Percentiles rank a stretch among this genome's conserved stretches.
phyloP scores from a whole-genome alignment of 2,888 invertebrate species.

The Sialis lutaria region DNA sequence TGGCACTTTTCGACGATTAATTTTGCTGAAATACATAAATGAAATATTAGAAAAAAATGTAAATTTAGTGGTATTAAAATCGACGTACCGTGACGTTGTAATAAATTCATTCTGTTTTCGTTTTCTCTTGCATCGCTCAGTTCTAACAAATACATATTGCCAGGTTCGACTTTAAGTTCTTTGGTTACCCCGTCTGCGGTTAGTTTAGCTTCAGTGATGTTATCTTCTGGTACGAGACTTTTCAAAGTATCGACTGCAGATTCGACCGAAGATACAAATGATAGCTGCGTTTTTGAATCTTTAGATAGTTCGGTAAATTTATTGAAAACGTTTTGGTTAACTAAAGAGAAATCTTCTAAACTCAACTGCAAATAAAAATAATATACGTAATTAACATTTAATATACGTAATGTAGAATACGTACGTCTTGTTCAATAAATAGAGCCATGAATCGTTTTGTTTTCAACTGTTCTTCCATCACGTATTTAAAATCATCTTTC shows the following conservation, averaged over 20 bases:
- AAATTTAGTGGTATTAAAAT: neutral
- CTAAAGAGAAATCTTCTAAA: conserved; percentile 28
- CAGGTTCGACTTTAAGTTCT: conserved; percentile 21
- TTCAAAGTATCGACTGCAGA: conserved; percentile 36
- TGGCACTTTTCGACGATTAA: conserved; percentile 35
- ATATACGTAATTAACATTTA: no score
- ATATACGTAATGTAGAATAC: no score
- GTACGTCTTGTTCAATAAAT: conserved; percentile 32
- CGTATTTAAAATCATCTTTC: conserved; percentile 21
- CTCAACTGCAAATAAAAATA: conserved; percentile 21
- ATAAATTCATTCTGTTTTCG: conserved; percentile 33
- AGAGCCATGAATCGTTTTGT: conserved; percentile 25
- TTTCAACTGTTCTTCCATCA: conserved; percentile 15
- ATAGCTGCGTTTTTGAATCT: conserved; percentile 15
- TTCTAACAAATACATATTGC: conserved; percentile 33
- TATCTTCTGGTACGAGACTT: conserved; percentile 24
- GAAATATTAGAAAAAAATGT: neutral
- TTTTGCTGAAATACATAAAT: conserved; percentile 19
- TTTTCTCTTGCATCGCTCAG: conserved; percentile 38
- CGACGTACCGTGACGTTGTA: conserved; percentile 37
- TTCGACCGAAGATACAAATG: conserved; percentile 44
- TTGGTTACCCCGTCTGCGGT: conserved; percentile 14
- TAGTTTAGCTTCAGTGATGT: conserved; percentile 17
- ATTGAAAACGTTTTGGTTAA: conserved; percentile 20
- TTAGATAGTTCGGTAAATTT: conserved; percentile 25